Percentiles rank a stretch among this genome's conserved stretches.
Evolutionary conservation across 2,113 vertebrate species (phyloP).

Genomic region (Phasianus colchicus): DNA sequence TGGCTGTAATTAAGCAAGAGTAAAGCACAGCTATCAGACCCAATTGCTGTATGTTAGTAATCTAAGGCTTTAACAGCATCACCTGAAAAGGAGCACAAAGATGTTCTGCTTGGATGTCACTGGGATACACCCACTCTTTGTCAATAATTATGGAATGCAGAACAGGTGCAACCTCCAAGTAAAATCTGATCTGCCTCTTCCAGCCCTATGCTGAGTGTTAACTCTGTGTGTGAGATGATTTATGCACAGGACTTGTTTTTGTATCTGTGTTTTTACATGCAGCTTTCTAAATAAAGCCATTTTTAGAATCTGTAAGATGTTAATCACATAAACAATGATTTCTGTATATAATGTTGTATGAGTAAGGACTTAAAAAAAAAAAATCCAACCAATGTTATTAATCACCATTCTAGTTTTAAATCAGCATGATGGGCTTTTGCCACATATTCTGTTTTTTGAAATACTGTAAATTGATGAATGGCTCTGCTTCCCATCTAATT

Average conservation of each 20-base stretch:
- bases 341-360: neutral
- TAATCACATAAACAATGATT: neutral
- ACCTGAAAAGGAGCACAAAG: fast-evolving
- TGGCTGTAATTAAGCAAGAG: neutral
- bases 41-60: neutral
- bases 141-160: fast-evolving
- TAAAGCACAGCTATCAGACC: neutral
- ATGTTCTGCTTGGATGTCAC: neutral
- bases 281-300: neutral
- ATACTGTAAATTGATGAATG: neutral
- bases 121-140: neutral
- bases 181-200: neutral
- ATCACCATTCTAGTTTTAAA: neutral
- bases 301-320: neutral
- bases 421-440: neutral
- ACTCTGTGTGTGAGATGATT: neutral
- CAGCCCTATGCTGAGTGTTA: fast-evolving
- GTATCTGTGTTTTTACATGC: neutral
- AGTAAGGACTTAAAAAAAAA: neutral
- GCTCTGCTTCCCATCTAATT: neutral
- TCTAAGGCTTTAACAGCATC: neutral
- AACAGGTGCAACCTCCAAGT: neutral
- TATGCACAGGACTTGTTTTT: neutral
- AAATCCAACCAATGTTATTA: neutral
- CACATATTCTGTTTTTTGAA: neutral